These are phyloP conservation scores for Oligia strigilis DNA, from an alignment of 2,888 invertebrate genomes.

Conservation along the genomic window DNA sequence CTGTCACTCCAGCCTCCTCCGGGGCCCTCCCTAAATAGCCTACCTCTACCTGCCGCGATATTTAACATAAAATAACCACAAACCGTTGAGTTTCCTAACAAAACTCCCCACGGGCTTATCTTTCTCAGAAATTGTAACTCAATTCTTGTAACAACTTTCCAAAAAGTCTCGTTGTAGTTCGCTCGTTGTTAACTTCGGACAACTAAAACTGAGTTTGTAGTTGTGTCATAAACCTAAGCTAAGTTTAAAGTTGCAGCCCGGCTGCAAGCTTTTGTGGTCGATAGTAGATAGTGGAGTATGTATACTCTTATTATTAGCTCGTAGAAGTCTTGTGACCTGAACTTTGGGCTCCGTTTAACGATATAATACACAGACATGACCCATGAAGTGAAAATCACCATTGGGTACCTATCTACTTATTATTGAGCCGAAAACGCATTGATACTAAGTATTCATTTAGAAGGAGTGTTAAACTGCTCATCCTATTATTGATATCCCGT, in stretches of 20 bases:
- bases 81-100: constrained; percentile 55
- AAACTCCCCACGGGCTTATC: constrained; percentile 52
- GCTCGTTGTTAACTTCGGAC: constrained; percentile 47
- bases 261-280: constrained; percentile 3
- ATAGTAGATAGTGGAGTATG: neutral
- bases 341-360: neutral
- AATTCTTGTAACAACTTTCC: constrained; percentile 52
- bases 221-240: constrained; percentile 59
- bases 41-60: constrained; percentile 4
- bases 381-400: neutral
- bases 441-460: neutral
- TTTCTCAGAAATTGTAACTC: constrained; percentile 54
- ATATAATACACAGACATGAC: neutral
- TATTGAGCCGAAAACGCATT: neutral
- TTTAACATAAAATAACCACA: constrained; percentile 38
- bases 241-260: constrained; percentile 55
- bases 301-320: constrained; percentile 33
- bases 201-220: constrained; percentile 59
- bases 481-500: neutral
- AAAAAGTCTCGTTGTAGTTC: constrained; percentile 47
- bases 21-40: constrained; percentile 22
- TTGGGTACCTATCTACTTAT: no score
- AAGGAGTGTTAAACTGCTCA: neutral
- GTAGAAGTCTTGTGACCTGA: constrained; percentile 1
- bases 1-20: constrained; percentile 27